Evolutionary conservation across 2,113 vertebrate species (phyloP).

Genomic region (Hiodon tergisus): DNA sequence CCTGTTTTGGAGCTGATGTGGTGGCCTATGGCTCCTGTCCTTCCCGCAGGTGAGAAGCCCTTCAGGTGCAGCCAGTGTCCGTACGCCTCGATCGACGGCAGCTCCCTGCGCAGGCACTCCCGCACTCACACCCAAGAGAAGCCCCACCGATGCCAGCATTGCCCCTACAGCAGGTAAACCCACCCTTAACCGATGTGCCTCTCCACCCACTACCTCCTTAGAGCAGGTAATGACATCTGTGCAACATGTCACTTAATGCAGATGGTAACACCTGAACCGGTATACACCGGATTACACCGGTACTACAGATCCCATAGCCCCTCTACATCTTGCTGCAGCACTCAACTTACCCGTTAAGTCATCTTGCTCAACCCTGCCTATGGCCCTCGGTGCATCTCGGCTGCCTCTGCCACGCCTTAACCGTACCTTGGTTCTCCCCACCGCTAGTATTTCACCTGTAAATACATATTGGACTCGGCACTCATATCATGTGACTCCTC

Average conservation of each 20-base stretch:
- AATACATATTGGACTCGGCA: background rate
- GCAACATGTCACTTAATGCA: background rate
- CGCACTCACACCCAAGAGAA: slow-evolving; percentile 50
- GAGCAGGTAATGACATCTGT: background rate
- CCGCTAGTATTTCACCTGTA: background rate
- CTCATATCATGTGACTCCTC: background rate
- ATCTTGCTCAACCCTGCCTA: too few species aligned
- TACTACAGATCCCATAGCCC: background rate
- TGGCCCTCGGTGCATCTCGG: too few species aligned
- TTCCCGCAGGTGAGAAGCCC: slow-evolving; percentile 58
- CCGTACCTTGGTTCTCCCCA: too few species aligned
- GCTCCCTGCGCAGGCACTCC: slow-evolving; percentile 52
- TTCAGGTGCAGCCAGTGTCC: slow-evolving; percentile 57
- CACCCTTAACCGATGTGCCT: background rate
- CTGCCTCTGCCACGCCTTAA: too few species aligned
- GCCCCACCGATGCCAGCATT: slow-evolving; percentile 53
- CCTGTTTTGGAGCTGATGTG: background rate
- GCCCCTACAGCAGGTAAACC: slow-evolving; percentile 55
- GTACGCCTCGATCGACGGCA: slow-evolving; percentile 59
- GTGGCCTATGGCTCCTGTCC: background rate
- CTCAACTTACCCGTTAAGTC: background rate
- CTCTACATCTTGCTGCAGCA: background rate
- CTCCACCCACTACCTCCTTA: background rate
- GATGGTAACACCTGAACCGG: too few species aligned
- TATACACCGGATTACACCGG: too few species aligned